A percentile compares a stretch with the other conserved stretches of the same genome.
Evolutionary conservation across 2,113 vertebrate genomes (phyloP).

Genomic region (Phylloscopus whistleri): DNA sequence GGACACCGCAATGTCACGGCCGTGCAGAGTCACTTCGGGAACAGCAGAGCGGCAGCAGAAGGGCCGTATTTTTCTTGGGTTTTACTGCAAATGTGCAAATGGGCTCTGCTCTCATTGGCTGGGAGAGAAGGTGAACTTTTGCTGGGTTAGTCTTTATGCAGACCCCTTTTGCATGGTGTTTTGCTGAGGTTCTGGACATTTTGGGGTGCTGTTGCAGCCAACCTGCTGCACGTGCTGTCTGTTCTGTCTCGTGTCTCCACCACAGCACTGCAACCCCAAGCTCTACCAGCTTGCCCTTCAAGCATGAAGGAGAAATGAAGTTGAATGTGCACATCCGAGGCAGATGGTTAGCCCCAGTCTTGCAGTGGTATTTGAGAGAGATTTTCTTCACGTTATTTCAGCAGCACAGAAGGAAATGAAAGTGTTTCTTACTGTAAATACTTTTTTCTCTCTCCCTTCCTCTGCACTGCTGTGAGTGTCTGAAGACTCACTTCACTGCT

Average conservation of each 20-base stretch:
- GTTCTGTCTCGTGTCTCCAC: background rate
- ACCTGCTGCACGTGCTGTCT: background rate
- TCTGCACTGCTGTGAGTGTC: background rate
- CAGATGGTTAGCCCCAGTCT: background rate
- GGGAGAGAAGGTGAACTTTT: background rate
- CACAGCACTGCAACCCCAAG: background rate
- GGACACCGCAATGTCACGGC: conserved; percentile 55
- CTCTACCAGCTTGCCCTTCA: background rate
- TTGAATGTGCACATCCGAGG: background rate
- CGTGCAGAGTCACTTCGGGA: conserved; percentile 35
- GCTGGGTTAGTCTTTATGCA: background rate
- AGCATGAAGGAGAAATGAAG: conserved; percentile 36
- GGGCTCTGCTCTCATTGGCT: background rate
- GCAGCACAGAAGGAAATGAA: conserved; percentile 55
- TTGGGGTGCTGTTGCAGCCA: background rate
- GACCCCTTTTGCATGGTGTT: background rate
- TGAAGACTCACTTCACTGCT: conserved; percentile 53
- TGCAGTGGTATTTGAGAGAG: background rate
- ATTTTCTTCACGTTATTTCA: conserved; percentile 15
- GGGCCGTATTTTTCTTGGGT: background rate
- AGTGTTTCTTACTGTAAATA: conserved; percentile 50
- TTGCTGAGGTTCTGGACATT: background rate
- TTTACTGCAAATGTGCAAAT: background rate
- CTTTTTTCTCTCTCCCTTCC: conserved; percentile 19
- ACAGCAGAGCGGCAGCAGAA: background rate